A percentile compares a stretch with the other conserved stretches of the same genome.
phyloP scores from a whole-genome alignment of 2,113 vertebrate species.

The Gambusia affinis region DNA sequence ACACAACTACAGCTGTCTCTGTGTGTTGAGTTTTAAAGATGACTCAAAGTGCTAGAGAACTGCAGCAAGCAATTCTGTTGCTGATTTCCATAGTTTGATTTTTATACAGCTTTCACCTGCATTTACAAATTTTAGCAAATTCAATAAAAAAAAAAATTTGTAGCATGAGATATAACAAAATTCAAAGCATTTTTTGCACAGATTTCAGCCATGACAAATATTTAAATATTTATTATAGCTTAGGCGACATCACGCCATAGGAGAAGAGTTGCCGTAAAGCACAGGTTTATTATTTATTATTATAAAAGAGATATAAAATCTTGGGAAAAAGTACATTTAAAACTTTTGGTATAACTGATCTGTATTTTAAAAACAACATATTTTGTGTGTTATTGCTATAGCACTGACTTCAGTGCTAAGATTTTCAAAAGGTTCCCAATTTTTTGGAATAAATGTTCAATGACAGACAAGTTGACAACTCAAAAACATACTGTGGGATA shows the following conservation, averaged over 20 bases:
- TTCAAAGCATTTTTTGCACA: not conserved
- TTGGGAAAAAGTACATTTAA: too few relatives aligned
- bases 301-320: too few relatives aligned
- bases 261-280: not conserved
- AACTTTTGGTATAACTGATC: too few relatives aligned
- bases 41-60: not conserved
- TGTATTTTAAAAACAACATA: too few relatives aligned
- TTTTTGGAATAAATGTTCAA: too few relatives aligned
- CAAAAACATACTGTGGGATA: too few relatives aligned
- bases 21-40: constrained; percentile 4
- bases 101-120: not conserved
- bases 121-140: not conserved
- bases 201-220: not conserved
- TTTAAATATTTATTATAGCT: not conserved
- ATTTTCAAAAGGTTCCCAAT: too few relatives aligned
- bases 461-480: too few relatives aligned
- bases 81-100: not conserved
- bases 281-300: too few relatives aligned
- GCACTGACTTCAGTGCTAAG: too few relatives aligned
- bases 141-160: not conserved
- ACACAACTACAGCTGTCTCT: constrained; percentile 25
- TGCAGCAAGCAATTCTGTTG: not conserved
- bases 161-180: not conserved
- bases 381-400: too few relatives aligned
- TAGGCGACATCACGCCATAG: too few relatives aligned